phyloP scores from a whole-genome alignment of 2,797 vertebrate species.

The Jordanella pulchra region DNA sequence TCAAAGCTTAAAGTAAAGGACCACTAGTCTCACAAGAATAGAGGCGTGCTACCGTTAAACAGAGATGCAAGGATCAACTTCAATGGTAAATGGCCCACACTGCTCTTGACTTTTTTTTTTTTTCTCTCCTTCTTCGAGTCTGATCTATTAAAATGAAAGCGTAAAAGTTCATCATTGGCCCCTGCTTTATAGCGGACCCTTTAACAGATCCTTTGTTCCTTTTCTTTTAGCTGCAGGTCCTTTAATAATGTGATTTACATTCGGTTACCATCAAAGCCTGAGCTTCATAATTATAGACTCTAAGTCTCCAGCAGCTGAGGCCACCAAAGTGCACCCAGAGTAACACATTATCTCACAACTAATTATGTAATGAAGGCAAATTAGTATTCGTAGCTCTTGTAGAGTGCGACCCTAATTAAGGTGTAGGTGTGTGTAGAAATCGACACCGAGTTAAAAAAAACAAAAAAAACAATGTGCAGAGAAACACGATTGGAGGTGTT shows the following conservation, averaged over 20 bases:
- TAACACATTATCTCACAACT: conserved; percentile 19
- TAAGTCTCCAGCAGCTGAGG: conserved; percentile 11
- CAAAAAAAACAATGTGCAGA: conserved; percentile 5
- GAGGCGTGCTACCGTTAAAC: background rate
- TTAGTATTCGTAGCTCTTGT: conserved; percentile 35
- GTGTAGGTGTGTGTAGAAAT: conserved; percentile 21
- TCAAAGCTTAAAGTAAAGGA: conserved; percentile 19
- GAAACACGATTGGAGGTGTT: background rate
- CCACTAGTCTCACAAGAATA: background rate
- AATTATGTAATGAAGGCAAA: conserved; percentile 37
- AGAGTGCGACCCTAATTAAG: conserved; percentile 47
- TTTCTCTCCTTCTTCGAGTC: background rate
- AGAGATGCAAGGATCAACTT: background rate
- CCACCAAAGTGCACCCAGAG: conserved; percentile 8
- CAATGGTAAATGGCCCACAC: background rate
- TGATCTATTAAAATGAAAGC: background rate
- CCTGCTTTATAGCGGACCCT: background rate
- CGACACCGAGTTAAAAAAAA: background rate
- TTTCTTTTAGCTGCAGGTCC: conserved; percentile 2
- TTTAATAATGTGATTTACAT: conserved; percentile 24
- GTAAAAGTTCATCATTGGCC: background rate
- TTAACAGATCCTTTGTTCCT: background rate
- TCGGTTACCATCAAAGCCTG: background rate
- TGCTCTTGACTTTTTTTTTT: background rate
- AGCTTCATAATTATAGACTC: conserved; percentile 36